Conservation (phyloP, 2,113 vertebrate genomes). For the Sciurus niger region DNA sequence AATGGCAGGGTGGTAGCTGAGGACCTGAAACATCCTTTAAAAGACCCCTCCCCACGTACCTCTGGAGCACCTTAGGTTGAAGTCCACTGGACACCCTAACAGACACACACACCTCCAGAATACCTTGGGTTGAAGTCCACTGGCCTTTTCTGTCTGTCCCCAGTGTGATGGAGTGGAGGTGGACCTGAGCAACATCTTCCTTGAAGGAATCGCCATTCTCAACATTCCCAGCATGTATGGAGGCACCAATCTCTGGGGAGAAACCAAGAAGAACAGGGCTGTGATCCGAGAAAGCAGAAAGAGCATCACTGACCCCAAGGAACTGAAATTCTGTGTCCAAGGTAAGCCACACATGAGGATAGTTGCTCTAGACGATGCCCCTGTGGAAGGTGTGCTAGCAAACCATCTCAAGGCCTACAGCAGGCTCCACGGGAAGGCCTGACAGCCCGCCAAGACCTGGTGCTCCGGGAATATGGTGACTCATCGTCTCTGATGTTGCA, state of each 20-base stretch:
- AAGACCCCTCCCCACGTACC: neutral
- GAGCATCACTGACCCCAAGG: conserved; percentile 94
- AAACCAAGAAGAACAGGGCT: conserved; percentile 94
- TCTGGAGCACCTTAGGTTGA: neutral
- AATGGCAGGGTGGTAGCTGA: neutral
- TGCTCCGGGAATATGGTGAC: neutral
- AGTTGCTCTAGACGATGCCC: neutral
- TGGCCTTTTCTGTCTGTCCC: accelerated
- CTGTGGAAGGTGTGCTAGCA: neutral
- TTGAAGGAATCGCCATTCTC: conserved; percentile 96
- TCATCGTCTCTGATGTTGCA: neutral
- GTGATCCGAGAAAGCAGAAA: conserved; percentile 95
- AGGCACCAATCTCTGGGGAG: conserved; percentile 97
- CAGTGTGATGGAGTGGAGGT: conserved; percentile 95
- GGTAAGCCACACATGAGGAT: conserved; percentile 88
- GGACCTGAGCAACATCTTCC: conserved; percentile 94
- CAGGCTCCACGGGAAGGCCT: neutral
- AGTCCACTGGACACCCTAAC: neutral
- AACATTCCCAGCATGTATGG: conserved; percentile 99
- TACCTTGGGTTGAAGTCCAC: neutral
- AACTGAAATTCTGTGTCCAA: conserved; percentile 96
- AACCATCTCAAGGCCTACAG: neutral
- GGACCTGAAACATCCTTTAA: neutral
- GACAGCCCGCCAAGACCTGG: neutral
- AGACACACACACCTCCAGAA: neutral